Conservation (phyloP, 2,888 invertebrate genomes). For the Mechanitis mazaeus region DNA sequence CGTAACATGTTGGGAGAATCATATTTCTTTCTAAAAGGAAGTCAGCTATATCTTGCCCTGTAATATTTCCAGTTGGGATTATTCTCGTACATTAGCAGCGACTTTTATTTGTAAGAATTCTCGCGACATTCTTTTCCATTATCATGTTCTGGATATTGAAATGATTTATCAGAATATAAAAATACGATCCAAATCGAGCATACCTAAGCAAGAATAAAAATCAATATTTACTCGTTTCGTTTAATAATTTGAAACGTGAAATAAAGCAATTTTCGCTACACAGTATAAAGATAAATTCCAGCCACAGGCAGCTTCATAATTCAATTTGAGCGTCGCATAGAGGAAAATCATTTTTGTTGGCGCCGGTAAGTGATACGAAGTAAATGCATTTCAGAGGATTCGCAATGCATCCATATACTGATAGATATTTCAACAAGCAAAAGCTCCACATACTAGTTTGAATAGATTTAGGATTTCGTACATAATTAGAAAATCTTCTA, state of each 20-base stretch:
- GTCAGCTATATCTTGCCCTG: conserved; percentile 23
- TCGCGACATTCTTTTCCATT: conserved; percentile 18
- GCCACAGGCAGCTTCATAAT: conserved; percentile 10
- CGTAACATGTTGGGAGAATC: conserved; percentile 28
- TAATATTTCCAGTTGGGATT: conserved; percentile 24
- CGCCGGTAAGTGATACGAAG: conserved; percentile 19
- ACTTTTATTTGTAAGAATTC: conserved; percentile 23
- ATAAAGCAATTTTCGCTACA: neutral
- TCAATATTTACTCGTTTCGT: conserved; percentile 5
- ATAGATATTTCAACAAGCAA: conserved; percentile 7
- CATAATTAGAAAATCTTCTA: neutral
- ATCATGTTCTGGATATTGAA: neutral
- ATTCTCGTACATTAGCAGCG: conserved; percentile 18
- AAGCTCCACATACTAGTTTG: neutral
- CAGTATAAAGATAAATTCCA: conserved; percentile 6
- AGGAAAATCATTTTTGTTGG: conserved; percentile 19
- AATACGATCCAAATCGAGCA: neutral
- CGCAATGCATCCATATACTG: conserved; percentile 9
- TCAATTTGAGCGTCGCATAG: conserved; percentile 12
- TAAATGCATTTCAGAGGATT: conserved; percentile 20
- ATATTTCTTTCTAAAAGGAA: conserved; percentile 30
- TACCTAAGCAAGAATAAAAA: neutral
- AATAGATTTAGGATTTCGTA: neutral
- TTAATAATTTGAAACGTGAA: neutral
- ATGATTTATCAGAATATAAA: neutral